Conservation (phyloP, 2,797 vertebrate genomes). For the Uromys caudimaculatus region DNA sequence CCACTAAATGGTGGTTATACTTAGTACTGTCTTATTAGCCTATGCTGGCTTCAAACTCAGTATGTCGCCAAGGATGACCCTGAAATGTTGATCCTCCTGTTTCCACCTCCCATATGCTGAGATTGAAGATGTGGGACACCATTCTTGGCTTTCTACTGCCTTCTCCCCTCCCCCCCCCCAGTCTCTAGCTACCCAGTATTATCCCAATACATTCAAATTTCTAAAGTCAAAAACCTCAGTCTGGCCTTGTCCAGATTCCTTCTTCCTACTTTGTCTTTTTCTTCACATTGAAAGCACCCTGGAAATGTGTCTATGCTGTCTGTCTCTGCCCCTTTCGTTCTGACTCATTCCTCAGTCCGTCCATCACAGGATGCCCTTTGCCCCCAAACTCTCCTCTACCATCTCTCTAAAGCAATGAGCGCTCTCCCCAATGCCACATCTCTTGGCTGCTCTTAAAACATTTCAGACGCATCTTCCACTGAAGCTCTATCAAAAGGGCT, state of each 20-base stretch:
- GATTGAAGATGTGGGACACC: too few relatives aligned
- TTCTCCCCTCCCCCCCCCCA: too few relatives aligned
- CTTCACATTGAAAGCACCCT: not conserved
- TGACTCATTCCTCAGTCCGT: not conserved
- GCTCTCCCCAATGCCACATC: constrained; percentile 7
- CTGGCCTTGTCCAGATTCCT: constrained; percentile 15
- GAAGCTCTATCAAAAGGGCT: constrained; percentile 11
- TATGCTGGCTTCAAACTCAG: not conserved
- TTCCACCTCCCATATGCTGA: not conserved
- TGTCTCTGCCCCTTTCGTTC: not conserved
- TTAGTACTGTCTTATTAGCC: not conserved
- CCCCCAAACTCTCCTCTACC: not conserved
- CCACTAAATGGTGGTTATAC: not conserved
- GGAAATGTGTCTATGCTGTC: not conserved
- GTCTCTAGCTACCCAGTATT: not conserved
- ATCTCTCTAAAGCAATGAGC: not conserved
- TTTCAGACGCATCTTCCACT: constrained; percentile 7
- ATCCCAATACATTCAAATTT: not conserved
- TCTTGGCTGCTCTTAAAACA: not conserved
- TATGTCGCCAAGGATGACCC: not conserved
- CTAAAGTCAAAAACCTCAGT: not conserved
- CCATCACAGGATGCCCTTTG: not conserved
- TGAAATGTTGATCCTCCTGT: not conserved
- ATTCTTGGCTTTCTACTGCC: not conserved
- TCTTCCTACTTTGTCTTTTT: not conserved